Conservation (phyloP, 2,888 invertebrate genomes). For the Cantharis flavilabris region DNA sequence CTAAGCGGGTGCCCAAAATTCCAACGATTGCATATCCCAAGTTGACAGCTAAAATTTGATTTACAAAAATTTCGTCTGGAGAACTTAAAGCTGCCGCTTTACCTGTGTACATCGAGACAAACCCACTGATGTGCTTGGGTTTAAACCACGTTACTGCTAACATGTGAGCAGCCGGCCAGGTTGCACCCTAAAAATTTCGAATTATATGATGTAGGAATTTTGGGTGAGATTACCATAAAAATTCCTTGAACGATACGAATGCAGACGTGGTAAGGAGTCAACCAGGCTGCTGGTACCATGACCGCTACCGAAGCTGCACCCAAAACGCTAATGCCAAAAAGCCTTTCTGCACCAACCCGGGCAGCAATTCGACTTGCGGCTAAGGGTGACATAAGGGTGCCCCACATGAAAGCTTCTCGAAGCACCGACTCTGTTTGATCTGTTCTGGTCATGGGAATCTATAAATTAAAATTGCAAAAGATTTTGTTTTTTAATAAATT, state of each 20-base stretch:
- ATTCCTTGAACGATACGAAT: conserved; percentile 61
- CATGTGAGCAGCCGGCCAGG: conserved; percentile 65
- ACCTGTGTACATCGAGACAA: conserved; percentile 63
- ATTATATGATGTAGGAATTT: no score
- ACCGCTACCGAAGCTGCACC: conserved; percentile 61
- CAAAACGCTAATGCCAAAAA: conserved; percentile 61
- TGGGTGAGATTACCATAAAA: conserved; percentile 54
- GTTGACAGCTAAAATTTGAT: conserved; percentile 56
- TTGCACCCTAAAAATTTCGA: conserved; percentile 56
- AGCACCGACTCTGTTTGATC: conserved; percentile 61
- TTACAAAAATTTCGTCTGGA: background rate
- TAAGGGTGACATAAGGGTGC: conserved; percentile 60
- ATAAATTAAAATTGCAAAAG: background rate
- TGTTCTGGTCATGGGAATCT: conserved; percentile 59
- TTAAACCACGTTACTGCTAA: conserved; percentile 64
- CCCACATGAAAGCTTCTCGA: conserved; percentile 63
- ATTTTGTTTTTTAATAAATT: no score
- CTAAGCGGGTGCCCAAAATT: conserved; percentile 59
- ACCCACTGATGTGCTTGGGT: conserved; percentile 60
- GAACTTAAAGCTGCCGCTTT: conserved; percentile 11
- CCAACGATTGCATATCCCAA: conserved; percentile 62
- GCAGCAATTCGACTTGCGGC: conserved; percentile 62
- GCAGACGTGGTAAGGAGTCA: conserved; percentile 61
- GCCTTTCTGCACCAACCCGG: conserved; percentile 60
- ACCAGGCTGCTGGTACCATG: conserved; percentile 62